Evolutionary conservation across 2,888 invertebrate species (phyloP).

Genomic region (Zygogramma bicolorata): DNA sequence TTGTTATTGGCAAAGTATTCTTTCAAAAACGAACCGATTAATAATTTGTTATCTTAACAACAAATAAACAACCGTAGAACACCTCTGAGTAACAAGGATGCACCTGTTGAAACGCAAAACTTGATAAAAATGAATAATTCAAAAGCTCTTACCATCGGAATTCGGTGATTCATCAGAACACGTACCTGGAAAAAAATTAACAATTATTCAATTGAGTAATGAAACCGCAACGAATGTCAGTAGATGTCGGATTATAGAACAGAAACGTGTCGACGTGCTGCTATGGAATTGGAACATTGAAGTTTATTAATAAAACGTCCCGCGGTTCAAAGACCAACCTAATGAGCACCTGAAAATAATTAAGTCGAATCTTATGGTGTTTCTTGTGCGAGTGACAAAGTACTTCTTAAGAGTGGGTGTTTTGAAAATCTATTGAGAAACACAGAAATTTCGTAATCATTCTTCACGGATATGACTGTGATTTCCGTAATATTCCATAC

Average conservation of each 20-base stretch:
- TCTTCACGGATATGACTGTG: too few species aligned
- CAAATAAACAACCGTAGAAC: too few species aligned
- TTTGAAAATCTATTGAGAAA: neutral
- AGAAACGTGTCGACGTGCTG: neutral
- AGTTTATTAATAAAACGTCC: neutral
- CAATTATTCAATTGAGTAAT: neutral
- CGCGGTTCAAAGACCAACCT: neutral
- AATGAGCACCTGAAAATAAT: neutral
- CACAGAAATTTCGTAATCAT: neutral
- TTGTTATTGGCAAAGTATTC: too few species aligned
- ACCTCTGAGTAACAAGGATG: too few species aligned
- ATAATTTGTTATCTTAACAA: too few species aligned
- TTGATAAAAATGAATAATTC: neutral
- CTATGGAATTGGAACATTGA: neutral
- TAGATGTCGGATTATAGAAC: neutral
- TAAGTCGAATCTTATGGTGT: neutral
- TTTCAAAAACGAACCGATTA: too few species aligned
- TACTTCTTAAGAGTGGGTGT: neutral
- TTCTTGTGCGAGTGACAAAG: neutral
- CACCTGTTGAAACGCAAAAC: neutral
- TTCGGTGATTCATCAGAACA: constrained; percentile 53
- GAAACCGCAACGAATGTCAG: neutral
- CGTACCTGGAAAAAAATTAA: constrained; percentile 57
- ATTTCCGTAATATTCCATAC: too few species aligned
- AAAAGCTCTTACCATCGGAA: constrained; percentile 48